These are phyloP conservation scores for Cygnus buccinator DNA, from an alignment of 2,113 vertebrate species.

Conservation along the genomic window DNA sequence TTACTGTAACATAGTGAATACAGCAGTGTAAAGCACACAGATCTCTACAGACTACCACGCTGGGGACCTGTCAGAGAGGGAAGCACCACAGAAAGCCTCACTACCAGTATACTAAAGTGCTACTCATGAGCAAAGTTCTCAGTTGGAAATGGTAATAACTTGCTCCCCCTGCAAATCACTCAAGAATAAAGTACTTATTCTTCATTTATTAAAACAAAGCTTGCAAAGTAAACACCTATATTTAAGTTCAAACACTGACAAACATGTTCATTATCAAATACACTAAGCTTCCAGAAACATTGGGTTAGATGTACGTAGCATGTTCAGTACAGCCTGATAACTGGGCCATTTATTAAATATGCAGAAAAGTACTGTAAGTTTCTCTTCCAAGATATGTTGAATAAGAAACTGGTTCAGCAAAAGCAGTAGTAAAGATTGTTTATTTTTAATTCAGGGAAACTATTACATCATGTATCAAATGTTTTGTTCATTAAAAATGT, in stretches of 20 bases:
- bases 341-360: accelerated
- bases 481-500: conserved; percentile 2
- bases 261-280: not conserved
- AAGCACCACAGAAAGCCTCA: not conserved
- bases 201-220: not conserved
- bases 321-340: not conserved
- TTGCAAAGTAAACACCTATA: not conserved
- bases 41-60: not conserved
- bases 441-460: not conserved
- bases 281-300: not conserved
- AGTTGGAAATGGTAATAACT: not conserved
- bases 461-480: not conserved
- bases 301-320: not conserved
- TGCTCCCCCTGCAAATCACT: not conserved
- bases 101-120: not conserved
- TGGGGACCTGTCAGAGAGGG: not conserved
- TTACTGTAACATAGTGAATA: not conserved
- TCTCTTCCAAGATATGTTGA: not conserved
- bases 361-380: accelerated
- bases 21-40: not conserved
- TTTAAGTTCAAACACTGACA: not conserved
- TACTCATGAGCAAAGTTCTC: not conserved
- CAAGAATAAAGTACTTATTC: not conserved
- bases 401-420: not conserved
- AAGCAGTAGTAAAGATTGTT: not conserved